Base-by-base conservation (phyloP, 2,888 invertebrate genomes). In the Oscheius sp. region DNA sequence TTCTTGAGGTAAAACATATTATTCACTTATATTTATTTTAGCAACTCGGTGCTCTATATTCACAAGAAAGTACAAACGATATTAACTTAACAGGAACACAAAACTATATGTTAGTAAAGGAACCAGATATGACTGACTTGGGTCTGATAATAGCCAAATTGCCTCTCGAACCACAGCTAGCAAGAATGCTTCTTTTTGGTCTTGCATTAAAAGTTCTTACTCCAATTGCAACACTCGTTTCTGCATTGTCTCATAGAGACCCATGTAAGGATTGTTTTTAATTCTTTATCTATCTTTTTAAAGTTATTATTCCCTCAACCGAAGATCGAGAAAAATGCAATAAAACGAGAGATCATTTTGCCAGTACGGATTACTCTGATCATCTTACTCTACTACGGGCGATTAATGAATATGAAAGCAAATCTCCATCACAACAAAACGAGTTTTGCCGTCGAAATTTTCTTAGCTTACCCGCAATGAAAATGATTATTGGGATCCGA, bases 141-240 rank as follows among this genome's bases (percentile, higher is more conserved):
- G 85, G 85, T 50, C 37, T 91, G 72, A 93, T 95, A 86, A 89
- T 97, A 61, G 90, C 95, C n/a, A 94, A 95, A 86, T 88, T 97
- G 53, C 94, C 96, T 0, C 90, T 97, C 1, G 95, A 96, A 82
- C 96, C 96, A 0, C 92, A 93, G 79, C 89, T 95, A 52, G 72
- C 76, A 3, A 95, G 96, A 88, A 93, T 94, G 91, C 88, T 98
- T 71, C 88, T 98, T 0, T 94, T 93, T 87, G 92, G 93, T 0
- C 91, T 94, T 45, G 92, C 95, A 2, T 90, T 96, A 78, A 93
- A 93, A 87, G 98, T 97, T 87, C 89, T 96, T 37, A 94, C 95
- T 87, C 96, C 96, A 1, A 90, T 97, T 33, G 88, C 95, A 66
- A 95, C 95, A 1, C 92, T 98, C 45, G 93, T 93, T 0, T 93